Conservation (phyloP, 2,797 vertebrate genomes). For the Trematomus bernacchii region DNA sequence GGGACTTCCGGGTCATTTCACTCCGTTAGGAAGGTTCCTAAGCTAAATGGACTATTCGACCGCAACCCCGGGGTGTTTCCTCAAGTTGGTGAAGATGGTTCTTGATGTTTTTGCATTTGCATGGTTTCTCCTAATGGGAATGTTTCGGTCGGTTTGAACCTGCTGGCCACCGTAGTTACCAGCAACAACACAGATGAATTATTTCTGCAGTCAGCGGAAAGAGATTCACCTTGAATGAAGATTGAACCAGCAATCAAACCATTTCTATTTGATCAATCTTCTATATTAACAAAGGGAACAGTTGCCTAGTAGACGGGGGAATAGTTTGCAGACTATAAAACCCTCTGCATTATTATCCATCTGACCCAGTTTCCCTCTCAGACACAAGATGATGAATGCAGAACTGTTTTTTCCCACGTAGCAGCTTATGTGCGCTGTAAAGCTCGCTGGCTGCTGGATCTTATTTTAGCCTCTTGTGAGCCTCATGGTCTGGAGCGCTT, state of each 20-base stretch:
- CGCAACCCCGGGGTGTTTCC: no score
- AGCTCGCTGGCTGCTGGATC: constrained; percentile 66
- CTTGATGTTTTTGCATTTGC: no score
- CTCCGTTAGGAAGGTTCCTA: no score
- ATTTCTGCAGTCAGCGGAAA: constrained; percentile 8
- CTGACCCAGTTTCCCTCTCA: constrained; percentile 74
- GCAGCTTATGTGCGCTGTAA: constrained; percentile 70
- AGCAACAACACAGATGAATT: constrained; percentile 16
- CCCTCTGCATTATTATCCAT: constrained; percentile 62
- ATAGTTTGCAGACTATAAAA: constrained; percentile 41
- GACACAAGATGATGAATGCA: constrained; percentile 71
- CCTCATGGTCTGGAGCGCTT: constrained; percentile 70
- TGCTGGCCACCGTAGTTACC: constrained; percentile 6
- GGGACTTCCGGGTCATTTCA: no score
- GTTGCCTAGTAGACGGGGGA: constrained; percentile 25
- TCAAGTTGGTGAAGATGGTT: no score
- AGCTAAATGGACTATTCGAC: no score
- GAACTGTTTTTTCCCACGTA: constrained; percentile 55
- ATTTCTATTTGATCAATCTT: constrained; percentile 2
- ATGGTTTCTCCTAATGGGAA: no score
- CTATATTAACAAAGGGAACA: constrained; percentile 21
- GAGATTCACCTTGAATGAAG: background rate
- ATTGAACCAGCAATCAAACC: constrained; percentile 12
- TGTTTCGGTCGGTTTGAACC: no score
- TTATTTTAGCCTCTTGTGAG: constrained; percentile 76